A percentile compares a stretch with the other conserved stretches of the same genome.
phyloP scores from a whole-genome alignment of 1,140 invertebrate genomes.

The Streblospio benedicti region DNA sequence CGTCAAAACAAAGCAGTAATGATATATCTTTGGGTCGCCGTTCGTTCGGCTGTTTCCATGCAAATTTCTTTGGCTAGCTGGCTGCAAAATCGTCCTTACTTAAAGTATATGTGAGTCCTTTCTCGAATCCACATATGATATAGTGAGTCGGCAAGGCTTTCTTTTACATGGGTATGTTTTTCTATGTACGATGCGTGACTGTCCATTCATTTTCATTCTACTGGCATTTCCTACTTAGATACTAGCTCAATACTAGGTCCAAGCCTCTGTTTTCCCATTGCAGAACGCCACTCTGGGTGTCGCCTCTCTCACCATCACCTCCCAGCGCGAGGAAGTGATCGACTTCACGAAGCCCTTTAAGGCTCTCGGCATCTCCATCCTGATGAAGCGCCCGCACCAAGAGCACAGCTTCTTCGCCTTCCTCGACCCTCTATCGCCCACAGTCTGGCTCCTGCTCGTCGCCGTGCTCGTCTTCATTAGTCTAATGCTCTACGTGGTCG shows the following conservation, averaged over 20 bases:
- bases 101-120: no score
- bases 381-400: slow-evolving; percentile 27
- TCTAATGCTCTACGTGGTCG: slow-evolving; percentile 89
- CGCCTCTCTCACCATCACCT: slow-evolving; percentile 27
- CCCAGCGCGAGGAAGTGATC: slow-evolving; percentile 23
- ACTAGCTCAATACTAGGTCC: neutral
- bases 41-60: no score
- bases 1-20: no score
- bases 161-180: no score
- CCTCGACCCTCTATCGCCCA: slow-evolving; percentile 84
- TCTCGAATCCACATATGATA: no score
- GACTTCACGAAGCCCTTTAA: slow-evolving; percentile 30
- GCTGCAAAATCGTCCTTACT: no score
- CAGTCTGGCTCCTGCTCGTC: slow-evolving; percentile 90
- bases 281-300: slow-evolving; percentile 26
- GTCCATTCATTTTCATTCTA: neutral
- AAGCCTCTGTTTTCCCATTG: neutral
- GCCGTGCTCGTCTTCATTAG: slow-evolving; percentile 86
- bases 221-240: neutral
- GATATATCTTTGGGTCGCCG: no score
- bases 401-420: slow-evolving; percentile 88
- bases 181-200: no score
- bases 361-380: slow-evolving; percentile 26
- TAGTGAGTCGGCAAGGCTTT: no score
- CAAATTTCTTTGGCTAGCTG: no score